Evolutionary conservation across 2,113 vertebrate species (phyloP), one percentile per base, ranked within the genome.

Genomic region (Taurulus bubalis): DNA sequence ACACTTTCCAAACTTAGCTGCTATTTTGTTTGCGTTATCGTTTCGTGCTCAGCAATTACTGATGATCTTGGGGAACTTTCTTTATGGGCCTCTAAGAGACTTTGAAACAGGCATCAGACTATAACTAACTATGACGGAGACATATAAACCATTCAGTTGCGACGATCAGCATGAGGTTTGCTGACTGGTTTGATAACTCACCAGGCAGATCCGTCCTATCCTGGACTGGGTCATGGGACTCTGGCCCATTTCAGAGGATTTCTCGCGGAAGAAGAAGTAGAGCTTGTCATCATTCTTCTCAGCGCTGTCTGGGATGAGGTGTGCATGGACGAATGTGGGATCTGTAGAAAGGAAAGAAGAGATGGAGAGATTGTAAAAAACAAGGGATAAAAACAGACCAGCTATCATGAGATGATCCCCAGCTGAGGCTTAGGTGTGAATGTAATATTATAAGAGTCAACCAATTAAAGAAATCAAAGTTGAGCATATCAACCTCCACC

Each of bases 181-280:
- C 32, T 64, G 60, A 80, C 69, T 79, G 71, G 24, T 71, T 68
- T 55, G 66, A 87, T 80, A 82, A 94, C 96, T 26, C 93, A 99
- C 98, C 96, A 99, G 92, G 92, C 98, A 99, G 91, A 99, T 99
- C 84, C 98, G 96, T 6, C 98, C 98, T 0, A 99, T 99, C 81
- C 98, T 96, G 77, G 98, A 98, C 38, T 98, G 97, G 60, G 98
- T 93, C 4, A 98, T 96, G 0, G 98, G 97, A 92, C 95, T 99
- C 93, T 98, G 96, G 0, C 97, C 96, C 32, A 97, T 95, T 89
- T 99, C 98, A 0, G 97, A 95, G 0, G 97, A 96, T 89, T 98
- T 98, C 94, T 99, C 98, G 1, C 98, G 97, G 93, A 99, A 99
- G 95, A 99, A 99, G 91, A 99, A 99, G 93, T 99, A 99, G n/a